phyloP scores from a whole-genome alignment of 2,113 vertebrate genomes.

The Panthera uncia region DNA sequence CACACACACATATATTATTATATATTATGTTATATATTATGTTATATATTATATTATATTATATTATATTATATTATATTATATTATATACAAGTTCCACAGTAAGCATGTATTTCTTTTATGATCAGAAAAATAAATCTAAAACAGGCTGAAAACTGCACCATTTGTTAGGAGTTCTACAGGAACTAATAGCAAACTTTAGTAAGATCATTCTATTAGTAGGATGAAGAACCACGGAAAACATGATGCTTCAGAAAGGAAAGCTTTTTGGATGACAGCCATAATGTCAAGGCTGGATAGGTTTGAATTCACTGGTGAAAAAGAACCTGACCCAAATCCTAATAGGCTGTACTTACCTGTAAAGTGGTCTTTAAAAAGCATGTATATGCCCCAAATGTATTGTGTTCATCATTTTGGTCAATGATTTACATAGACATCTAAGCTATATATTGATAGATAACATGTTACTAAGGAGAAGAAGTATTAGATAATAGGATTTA shows the following conservation, averaged over 20 bases:
- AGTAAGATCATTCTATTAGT: background rate
- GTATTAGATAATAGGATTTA: background rate
- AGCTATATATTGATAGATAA: background rate
- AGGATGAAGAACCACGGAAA: background rate
- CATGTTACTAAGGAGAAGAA: background rate
- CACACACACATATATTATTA: too few relatives aligned
- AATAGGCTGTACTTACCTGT: background rate
- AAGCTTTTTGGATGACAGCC: background rate
- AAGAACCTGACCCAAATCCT: background rate
- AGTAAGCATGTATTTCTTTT: background rate
- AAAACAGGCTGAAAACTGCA: background rate
- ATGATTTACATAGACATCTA: background rate
- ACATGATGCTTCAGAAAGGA: background rate
- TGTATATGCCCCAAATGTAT: rapidly evolving
- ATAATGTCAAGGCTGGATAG: background rate
- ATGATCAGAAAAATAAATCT: background rate
- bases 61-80: background rate
- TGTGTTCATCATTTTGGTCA: background rate
- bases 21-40: too few relatives aligned
- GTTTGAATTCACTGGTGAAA: background rate
- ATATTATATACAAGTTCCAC: background rate
- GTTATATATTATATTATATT: too few relatives aligned
- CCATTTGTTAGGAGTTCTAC: background rate
- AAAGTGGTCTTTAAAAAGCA: background rate
- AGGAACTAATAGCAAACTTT: background rate